phyloP scores from a whole-genome alignment of 2,797 vertebrate genomes.

The Coranthus polyacanthus region DNA sequence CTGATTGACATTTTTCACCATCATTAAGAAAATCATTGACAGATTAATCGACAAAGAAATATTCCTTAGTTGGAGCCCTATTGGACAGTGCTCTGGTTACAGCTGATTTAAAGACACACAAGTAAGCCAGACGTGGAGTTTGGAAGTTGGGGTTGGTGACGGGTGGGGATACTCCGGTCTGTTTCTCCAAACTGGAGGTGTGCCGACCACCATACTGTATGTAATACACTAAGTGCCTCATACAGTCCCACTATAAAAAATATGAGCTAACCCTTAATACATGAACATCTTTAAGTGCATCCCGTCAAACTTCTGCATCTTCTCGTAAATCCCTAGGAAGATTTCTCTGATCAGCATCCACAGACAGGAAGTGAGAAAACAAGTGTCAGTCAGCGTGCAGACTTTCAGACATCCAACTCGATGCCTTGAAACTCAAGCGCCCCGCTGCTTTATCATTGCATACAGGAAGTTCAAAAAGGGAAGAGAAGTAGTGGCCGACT shows the following conservation, averaged over 20 bases:
- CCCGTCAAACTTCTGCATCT: neutral
- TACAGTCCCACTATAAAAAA: too few species aligned
- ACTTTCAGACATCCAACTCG: neutral
- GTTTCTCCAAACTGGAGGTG: too few species aligned
- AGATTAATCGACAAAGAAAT: too few species aligned
- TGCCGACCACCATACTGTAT: too few species aligned
- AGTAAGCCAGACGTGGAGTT: too few species aligned
- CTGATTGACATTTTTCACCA: too few species aligned
- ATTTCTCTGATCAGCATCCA: neutral
- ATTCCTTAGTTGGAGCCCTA: neutral
- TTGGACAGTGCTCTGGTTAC: neutral
- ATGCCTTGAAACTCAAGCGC: slow-evolving; percentile 7
- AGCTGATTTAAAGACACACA: too few species aligned
- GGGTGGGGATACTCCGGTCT: too few species aligned
- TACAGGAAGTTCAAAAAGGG: slow-evolving; percentile 48
- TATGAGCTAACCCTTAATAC: too few species aligned
- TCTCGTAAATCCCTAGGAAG: neutral
- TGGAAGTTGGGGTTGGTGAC: too few species aligned
- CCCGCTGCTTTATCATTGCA: slow-evolving; percentile 13
- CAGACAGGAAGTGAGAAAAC: slow-evolving; percentile 51
- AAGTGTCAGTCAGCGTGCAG: slow-evolving; percentile 11
- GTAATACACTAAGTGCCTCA: too few species aligned
- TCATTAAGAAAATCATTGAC: too few species aligned
- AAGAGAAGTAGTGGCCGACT: slow-evolving; percentile 42
- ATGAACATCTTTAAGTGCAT: neutral